Evolutionary conservation across 2,888 invertebrate genomes (phyloP).

Genomic region (Zelleria hepariella): DNA sequence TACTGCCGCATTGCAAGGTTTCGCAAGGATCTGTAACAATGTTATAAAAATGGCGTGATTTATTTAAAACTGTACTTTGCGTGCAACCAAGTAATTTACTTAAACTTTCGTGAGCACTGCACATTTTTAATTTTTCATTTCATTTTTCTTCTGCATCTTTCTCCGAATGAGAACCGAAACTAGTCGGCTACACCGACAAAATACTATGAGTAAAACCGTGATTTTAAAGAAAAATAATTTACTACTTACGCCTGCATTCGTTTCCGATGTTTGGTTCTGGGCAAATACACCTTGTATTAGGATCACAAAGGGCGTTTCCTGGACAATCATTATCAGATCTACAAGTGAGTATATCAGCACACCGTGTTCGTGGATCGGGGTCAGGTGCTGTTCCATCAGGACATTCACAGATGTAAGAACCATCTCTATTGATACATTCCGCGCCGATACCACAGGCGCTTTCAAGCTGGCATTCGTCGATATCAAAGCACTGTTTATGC

Average conservation of each 20-base stretch:
- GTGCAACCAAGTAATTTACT: no score
- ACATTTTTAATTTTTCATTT: no score
- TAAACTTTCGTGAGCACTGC: no score
- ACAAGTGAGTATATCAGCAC: conserved; percentile 87
- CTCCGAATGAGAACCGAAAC: no score
- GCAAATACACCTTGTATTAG: conserved; percentile 84
- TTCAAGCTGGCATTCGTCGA: conserved; percentile 83
- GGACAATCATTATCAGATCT: conserved; percentile 84
- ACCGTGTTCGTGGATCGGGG: conserved; percentile 86
- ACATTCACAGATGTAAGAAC: conserved; percentile 84
- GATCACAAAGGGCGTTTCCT: conserved; percentile 89
- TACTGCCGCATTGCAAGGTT: conserved; percentile 85
- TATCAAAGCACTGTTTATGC: conserved; percentile 82
- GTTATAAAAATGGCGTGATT: neutral
- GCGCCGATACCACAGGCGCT: conserved; percentile 86
- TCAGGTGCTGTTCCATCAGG: conserved; percentile 86
- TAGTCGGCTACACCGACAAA: no score
- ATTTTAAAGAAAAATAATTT: neutral
- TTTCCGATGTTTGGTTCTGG: conserved; percentile 93
- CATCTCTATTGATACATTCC: conserved; percentile 82
- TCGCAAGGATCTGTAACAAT: conserved; percentile 87
- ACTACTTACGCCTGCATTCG: conserved; percentile 87
- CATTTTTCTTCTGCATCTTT: no score
- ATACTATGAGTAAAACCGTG: no score
- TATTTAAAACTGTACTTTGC: neutral